phyloP scores from a whole-genome alignment of 1,140 invertebrate genomes.

The Aphidius gifuensis region DNA sequence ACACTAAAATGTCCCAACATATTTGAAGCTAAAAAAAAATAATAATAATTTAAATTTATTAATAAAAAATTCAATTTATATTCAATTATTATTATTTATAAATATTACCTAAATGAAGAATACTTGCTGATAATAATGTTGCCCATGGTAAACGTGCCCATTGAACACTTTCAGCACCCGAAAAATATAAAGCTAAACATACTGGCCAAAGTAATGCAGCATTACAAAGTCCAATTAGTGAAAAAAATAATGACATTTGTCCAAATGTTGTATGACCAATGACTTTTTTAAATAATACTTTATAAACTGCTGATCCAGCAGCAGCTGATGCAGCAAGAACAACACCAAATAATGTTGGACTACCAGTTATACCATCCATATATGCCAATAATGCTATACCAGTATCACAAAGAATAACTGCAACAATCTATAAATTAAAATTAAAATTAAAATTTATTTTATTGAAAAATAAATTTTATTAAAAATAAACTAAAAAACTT shows the following conservation, averaged over 20 bases:
- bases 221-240: constrained; percentile 80
- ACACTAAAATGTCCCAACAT: constrained; percentile 88
- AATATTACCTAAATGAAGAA: constrained; percentile 65
- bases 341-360: constrained; percentile 84
- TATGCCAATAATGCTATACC: constrained; percentile 91
- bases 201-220: constrained; percentile 83
- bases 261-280: constrained; percentile 87
- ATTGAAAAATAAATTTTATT: constrained; percentile 11
- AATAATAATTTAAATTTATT: not conserved
- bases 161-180: constrained; percentile 74
- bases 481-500: constrained; percentile 50
- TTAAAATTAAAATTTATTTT: constrained; percentile 16
- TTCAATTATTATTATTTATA: not conserved
- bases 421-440: constrained; percentile 73
- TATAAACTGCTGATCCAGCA: constrained; percentile 87
- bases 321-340: constrained; percentile 86
- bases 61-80: constrained; percentile 10
- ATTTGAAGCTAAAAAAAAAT: constrained; percentile 75
- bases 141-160: constrained; percentile 80
- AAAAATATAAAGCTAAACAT: constrained; percentile 78
- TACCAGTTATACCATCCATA: constrained; percentile 91
- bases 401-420: constrained; percentile 90
- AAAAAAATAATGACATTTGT: constrained; percentile 84
- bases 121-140: constrained; percentile 71
- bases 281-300: constrained; percentile 87